Evolutionary conservation across 2,113 vertebrate genomes (phyloP), one percentile per base, ranked within the genome.

Genomic region (Mastomys natalensis): DNA sequence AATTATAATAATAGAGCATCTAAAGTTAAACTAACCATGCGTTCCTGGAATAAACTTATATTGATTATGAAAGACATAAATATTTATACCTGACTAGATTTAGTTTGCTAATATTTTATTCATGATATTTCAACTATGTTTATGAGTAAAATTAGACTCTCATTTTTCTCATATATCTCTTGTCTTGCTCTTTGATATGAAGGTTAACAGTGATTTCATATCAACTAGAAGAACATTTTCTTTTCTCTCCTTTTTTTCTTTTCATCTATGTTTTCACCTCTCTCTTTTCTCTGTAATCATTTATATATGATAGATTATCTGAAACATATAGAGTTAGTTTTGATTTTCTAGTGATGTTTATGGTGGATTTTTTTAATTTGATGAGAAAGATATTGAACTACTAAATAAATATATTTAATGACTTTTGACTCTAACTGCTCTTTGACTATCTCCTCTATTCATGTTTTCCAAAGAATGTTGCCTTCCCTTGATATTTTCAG

Each of bases 61-160:
- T 73, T 91, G 86, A 96, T 95, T 74, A 85, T 95, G 77, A 96
- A 87, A 89, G 51, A 80, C 43, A 95, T 94, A 97, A 95, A 97
- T 98, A 95, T 95, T 93, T 95, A 94, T 93, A 68, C 77, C 29
- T 88, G 89, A n/a, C 62, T 97, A 29, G 22, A 89, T 95, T 93
- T 94, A 80, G 24, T 88, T 96, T 86, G 64, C 86, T 96, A 89
- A 92, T 97, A 91, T 96, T 97, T 97, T 96, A 97, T 95, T 97
- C 94, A 94, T 96, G 90, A 55, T 85, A 91, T 92, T 95, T 94
- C 62, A 93, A 43, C n/a, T 92, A 81, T 94, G 51, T 85, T 93
- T 95, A 80, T 93, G 64, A 96, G 78, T 85, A 84, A 95, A 90
- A 95, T 96, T 90, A 86, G 16, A 76, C 29, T 78, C 34, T 88